phyloP scores from a whole-genome alignment of 2,888 invertebrate species.

The Piscicola geometra region DNA sequence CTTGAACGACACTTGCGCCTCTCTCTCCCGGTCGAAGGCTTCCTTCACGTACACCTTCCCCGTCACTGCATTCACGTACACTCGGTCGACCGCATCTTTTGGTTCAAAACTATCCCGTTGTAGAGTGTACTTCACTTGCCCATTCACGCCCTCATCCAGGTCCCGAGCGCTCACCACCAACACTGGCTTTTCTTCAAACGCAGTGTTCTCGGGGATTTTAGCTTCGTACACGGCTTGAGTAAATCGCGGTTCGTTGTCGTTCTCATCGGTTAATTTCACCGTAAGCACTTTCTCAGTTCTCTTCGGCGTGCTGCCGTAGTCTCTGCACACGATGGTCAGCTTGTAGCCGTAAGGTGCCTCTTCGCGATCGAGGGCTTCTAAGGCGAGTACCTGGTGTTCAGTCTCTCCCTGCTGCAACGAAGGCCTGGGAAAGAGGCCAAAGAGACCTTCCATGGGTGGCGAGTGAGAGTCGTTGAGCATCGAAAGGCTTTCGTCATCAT shows the following conservation, averaged over 20 bases:
- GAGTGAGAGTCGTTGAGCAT: background rate
- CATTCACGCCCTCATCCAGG: conserved; percentile 38
- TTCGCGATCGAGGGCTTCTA: conserved; percentile 38
- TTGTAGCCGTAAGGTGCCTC: conserved; percentile 31
- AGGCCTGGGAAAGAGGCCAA: conserved; percentile 14
- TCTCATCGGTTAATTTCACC: conserved; percentile 38
- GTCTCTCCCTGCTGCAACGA: conserved; percentile 28
- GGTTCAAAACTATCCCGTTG: background rate
- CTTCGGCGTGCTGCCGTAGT: conserved; percentile 37
- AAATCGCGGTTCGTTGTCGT: conserved; percentile 42
- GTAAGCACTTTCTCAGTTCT: conserved; percentile 28
- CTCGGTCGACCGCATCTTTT: background rate
- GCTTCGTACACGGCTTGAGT: conserved; percentile 33
- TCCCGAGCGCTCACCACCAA: conserved; percentile 39
- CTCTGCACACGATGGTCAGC: conserved; percentile 37
- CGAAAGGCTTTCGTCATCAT: background rate
- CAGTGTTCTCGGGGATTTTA: conserved; percentile 39
- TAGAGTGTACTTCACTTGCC: conserved; percentile 36
- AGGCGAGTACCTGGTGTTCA: conserved; percentile 40
- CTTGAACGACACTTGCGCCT: conserved; percentile 31
- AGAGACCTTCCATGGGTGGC: background rate
- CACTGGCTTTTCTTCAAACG: conserved; percentile 25
- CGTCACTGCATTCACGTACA: conserved; percentile 34
- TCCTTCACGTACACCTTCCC: conserved; percentile 35
- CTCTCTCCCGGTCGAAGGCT: conserved; percentile 39